These are phyloP conservation scores for Siderastrea siderea DNA, from an alignment of 92 coral and sea anemone genomes.

Conservation along the genomic window DNA sequence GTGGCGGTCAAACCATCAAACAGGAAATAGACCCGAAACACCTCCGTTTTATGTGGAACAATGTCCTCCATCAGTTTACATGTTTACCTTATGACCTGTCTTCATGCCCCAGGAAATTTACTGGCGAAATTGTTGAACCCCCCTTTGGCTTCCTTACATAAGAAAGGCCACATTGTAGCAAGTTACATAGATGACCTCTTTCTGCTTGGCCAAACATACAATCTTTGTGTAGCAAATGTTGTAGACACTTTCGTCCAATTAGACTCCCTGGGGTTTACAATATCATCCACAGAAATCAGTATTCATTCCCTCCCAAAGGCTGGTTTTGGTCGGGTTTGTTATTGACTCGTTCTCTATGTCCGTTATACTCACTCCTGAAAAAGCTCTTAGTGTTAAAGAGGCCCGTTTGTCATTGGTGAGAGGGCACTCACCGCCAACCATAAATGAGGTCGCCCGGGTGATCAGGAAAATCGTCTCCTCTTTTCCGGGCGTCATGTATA, in stretches of 20 bases:
- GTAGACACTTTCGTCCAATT: constrained; percentile 36
- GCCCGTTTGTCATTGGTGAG: neutral
- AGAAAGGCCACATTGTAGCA: constrained; percentile 37
- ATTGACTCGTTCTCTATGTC: neutral
- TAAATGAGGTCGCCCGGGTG: neutral
- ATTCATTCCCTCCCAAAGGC: constrained; percentile 30
- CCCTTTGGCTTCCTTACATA: constrained; percentile 12
- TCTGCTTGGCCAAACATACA: constrained; percentile 34
- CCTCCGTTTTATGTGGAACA: constrained; percentile 33
- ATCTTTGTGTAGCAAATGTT: constrained; percentile 36
- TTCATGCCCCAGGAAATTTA: constrained; percentile 51
- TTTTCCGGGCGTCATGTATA: neutral
- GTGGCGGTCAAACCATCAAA: neutral
- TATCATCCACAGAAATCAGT: constrained; percentile 41
- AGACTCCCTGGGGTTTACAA: no score
- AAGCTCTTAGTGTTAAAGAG: neutral
- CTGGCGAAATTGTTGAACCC: constrained; percentile 52
- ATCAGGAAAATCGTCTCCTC: neutral
- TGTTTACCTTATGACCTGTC: constrained; percentile 55
- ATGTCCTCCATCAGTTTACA: constrained; percentile 32
- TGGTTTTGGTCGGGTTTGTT: constrained; percentile 28
- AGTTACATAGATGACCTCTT: constrained; percentile 48
- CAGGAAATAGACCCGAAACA: no score
- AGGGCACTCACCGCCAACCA: neutral
- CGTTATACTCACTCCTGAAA: neutral